Base-by-base conservation (phyloP, 2,888 invertebrate species). In the Odontomyia ornata region DNA sequence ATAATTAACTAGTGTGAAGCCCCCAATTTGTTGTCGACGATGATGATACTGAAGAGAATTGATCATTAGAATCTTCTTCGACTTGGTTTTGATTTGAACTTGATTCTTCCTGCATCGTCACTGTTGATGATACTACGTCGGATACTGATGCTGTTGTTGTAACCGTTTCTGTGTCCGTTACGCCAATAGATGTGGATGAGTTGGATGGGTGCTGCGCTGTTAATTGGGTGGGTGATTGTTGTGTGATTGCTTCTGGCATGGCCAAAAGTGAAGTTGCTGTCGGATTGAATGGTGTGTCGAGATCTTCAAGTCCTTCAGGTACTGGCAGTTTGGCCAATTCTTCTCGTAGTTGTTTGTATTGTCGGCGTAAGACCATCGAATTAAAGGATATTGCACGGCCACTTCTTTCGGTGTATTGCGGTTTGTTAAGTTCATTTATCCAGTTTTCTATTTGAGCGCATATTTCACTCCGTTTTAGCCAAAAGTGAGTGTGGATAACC, bases 401-500 rank as follows among this genome's bases (percentile, higher is more conserved):
- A 78, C 93, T 93, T 76, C 94, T 90, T 86, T 87, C 87, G 27
- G 93, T 93, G 87, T 93, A 95, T 83, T 89, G 91, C 82, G 93
- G 92, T 77, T 91, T 90, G 85, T 96, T 95, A 85, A 96, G 89
- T 83, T 97, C 97, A 78, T 91, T 90, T 83, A 97, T 93, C 97
- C 97, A 97, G 80, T 91, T 91, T 83, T 96, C 95, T 80, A 97
- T 92, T 87, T 97, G 97, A 81, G 91, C 89, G 84, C 95, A 91
- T 81, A 98, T 94, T 88, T 97, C 97, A 83, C 95, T 92, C 77
- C 95, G 91, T 86, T 98, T 98, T 83, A 97, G 89, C 93, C 96
- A 98, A 87, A 98, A 98, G 87, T 98, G 98, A 28, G 94, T 93
- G 80, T 95, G 93, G 80, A 98, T 95, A 72, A 97, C 94, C 93